phyloP scores from a whole-genome alignment of 2,113 vertebrate species.

The Otis tarda region DNA sequence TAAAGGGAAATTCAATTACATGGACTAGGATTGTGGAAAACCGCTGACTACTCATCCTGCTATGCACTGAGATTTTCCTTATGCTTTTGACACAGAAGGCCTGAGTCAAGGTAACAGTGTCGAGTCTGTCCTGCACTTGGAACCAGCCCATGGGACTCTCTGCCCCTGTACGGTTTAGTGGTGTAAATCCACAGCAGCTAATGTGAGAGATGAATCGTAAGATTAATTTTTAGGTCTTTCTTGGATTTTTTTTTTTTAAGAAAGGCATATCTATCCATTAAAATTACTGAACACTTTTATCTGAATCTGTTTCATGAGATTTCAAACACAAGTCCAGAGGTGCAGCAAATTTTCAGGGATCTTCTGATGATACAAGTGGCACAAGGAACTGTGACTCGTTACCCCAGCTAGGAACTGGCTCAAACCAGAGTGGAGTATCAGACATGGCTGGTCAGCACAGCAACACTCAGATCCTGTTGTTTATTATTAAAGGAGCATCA shows the following conservation, averaged over 20 bases:
- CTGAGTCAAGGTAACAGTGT: neutral
- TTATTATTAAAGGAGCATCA: neutral
- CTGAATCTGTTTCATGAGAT: neutral
- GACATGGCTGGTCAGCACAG: neutral
- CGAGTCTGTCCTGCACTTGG: neutral
- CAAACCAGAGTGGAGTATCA: neutral
- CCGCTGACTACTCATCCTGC: neutral
- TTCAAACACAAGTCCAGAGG: neutral
- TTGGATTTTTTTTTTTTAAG: neutral
- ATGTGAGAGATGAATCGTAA: neutral
- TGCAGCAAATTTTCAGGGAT: neutral
- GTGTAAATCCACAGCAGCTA: neutral
- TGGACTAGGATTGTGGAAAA: neutral
- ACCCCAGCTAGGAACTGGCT: neutral
- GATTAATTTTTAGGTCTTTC: neutral
- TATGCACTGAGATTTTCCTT: neutral
- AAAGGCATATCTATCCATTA: neutral
- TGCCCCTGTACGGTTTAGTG: neutral
- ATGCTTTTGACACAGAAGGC: neutral
- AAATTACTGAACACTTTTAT: neutral
- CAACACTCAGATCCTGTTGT: neutral
- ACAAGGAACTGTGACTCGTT: neutral
- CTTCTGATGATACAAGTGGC: neutral
- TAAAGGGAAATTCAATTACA: neutral
- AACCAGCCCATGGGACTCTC: neutral